These are phyloP conservation scores for Cephus pygmeus DNA, from an alignment of 2,888 invertebrate genomes.

Conservation along the genomic window DNA sequence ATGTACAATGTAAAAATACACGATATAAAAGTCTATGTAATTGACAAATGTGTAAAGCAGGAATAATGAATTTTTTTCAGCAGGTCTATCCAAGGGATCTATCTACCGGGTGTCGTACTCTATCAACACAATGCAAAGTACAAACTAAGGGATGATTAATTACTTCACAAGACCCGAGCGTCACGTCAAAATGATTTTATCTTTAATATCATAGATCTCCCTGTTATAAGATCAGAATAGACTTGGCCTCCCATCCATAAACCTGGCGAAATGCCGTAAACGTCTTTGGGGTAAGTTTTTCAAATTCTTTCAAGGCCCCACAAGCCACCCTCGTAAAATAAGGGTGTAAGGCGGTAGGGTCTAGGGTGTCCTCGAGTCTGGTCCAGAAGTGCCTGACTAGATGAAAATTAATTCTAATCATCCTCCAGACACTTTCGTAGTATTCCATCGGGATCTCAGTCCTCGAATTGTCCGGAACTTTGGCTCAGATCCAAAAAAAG, in stretches of 20 bases:
- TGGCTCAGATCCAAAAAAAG: slow-evolving; percentile 35
- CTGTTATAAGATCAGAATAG: neutral
- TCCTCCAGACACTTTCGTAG: neutral
- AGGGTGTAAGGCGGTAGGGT: neutral
- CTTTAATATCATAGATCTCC: neutral
- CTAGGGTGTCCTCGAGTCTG: neutral
- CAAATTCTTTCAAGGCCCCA: neutral
- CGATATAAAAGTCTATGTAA: neutral
- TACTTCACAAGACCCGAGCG: neutral
- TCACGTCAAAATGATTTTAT: neutral
- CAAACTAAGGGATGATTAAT: neutral
- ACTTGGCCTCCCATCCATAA: neutral
- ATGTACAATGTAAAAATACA: neutral
- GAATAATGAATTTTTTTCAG: neutral
- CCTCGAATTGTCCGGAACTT: slow-evolving; percentile 6
- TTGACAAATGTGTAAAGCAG: neutral
- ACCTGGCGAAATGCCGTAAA: neutral
- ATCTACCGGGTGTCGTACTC: neutral
- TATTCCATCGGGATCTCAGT: neutral
- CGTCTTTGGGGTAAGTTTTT: neutral
- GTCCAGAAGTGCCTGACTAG: neutral
- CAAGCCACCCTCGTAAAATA: neutral
- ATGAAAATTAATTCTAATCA: slow-evolving; percentile 6
- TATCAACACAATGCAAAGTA: neutral
- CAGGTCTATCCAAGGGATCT: neutral